Conservation (phyloP, 2,113 vertebrate species). For the Phylloscopus trochilus region DNA sequence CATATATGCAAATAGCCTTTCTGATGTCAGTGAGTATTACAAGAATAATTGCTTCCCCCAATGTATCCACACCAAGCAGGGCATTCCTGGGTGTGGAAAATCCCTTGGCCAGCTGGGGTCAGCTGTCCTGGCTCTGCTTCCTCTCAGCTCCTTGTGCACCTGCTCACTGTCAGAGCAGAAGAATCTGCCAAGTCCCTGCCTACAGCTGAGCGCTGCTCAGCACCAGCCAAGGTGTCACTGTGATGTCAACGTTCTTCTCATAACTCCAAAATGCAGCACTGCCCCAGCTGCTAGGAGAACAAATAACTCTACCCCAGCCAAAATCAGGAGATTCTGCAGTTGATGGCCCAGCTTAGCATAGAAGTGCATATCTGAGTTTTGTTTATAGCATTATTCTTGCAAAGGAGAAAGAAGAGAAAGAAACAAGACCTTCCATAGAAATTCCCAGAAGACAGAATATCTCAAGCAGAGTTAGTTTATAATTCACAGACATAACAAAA, state of each 20-base stretch:
- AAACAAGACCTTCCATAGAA: background rate
- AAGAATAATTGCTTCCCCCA: background rate
- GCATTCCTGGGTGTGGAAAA: background rate
- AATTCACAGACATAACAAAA: constrained; percentile 8
- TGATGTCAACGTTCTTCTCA: background rate
- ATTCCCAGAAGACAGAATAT: background rate
- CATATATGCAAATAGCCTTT: background rate
- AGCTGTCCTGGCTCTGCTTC: background rate
- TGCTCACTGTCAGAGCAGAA: background rate
- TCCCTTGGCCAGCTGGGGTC: background rate
- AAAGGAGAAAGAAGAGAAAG: background rate
- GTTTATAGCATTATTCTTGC: background rate
- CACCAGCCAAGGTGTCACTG: background rate
- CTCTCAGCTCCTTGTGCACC: background rate
- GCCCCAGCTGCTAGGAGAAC: background rate
- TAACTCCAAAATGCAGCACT: background rate
- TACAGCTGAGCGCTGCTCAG: background rate
- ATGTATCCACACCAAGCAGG: accelerated
- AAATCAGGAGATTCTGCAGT: background rate
- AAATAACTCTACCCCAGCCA: background rate
- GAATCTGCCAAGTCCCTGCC: background rate
- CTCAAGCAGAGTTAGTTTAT: background rate
- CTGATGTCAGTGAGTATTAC: background rate
- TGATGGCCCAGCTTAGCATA: background rate
- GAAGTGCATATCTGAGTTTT: background rate